These are phyloP conservation scores for Agapornis canus DNA, from an alignment of 2,797 vertebrate species.

Conservation along the genomic window DNA sequence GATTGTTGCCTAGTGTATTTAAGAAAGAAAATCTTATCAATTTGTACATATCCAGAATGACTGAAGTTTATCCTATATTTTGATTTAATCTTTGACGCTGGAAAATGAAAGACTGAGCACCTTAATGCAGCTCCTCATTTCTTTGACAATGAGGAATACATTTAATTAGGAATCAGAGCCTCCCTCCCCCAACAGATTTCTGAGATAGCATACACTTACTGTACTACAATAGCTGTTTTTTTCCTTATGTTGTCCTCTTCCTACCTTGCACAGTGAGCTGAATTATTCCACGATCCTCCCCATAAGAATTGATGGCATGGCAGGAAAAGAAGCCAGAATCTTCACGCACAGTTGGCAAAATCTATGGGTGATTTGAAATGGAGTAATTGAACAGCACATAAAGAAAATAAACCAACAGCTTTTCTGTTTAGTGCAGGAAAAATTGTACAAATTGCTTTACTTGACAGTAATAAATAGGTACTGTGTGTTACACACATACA, in stretches of 20 bases:
- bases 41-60: neutral
- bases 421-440: neutral
- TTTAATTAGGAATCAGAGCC: neutral
- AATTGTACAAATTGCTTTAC: neutral
- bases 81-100: neutral
- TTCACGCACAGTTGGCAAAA: conserved; percentile 95
- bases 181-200: neutral
- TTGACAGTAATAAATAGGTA: conserved; percentile 1
- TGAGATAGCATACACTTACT: neutral
- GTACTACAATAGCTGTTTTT: conserved; percentile 7
- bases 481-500: neutral
- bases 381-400: neutral
- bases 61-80: neutral
- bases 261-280: conserved; percentile 98
- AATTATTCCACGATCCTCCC: conserved; percentile 97
- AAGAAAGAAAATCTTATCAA: neutral
- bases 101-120: neutral
- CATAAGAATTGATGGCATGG: conserved; percentile 98
- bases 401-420: neutral
- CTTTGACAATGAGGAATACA: neutral
- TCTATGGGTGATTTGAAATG: conserved; percentile 78
- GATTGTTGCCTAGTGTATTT: neutral
- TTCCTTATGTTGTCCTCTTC: conserved; percentile 11
- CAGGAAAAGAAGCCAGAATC: conserved; percentile 99
- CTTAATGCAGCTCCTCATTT: neutral